A percentile compares a stretch with the other conserved stretches of the same genome.
phyloP scores from a whole-genome alignment of 2,888 invertebrate species.

The Drosophila algonquin region DNA sequence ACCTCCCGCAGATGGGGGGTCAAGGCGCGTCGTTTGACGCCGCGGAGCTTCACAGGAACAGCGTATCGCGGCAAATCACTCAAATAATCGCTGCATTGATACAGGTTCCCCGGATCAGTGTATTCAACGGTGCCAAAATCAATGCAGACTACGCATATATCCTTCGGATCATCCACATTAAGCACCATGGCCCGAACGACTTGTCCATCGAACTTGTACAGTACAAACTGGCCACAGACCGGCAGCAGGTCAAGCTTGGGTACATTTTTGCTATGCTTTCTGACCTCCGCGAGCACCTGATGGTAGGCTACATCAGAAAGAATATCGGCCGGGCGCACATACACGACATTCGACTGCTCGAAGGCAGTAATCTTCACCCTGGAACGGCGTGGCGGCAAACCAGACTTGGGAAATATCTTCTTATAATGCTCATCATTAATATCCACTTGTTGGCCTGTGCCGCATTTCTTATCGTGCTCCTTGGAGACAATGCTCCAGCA shows the following conservation, averaged over 20 bases:
- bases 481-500: slow-evolving; percentile 68
- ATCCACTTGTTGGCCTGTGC: slow-evolving; percentile 6
- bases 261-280: slow-evolving; percentile 53
- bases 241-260: slow-evolving; percentile 63
- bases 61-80: slow-evolving; percentile 69
- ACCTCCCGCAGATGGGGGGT: slow-evolving; percentile 62
- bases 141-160: slow-evolving; percentile 75
- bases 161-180: slow-evolving; percentile 59
- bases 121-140: slow-evolving; percentile 81
- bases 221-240: slow-evolving; percentile 73
- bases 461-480: slow-evolving; percentile 42
- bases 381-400: slow-evolving; percentile 66
- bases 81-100: slow-evolving; percentile 66
- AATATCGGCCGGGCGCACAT: slow-evolving; percentile 75
- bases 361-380: slow-evolving; percentile 77
- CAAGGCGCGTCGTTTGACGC: slow-evolving; percentile 73
- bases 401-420: background rate
- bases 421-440: slow-evolving; percentile 6
- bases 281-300: slow-evolving; percentile 60
- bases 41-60: slow-evolving; percentile 75
- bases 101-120: slow-evolving; percentile 65
- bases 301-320: slow-evolving; percentile 69
- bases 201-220: slow-evolving; percentile 68
- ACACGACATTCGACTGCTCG: slow-evolving; percentile 79
- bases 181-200: slow-evolving; percentile 79